These are phyloP conservation scores for Callionymus lyra DNA, from an alignment of 2,113 vertebrate genomes.

Conservation along the genomic window DNA sequence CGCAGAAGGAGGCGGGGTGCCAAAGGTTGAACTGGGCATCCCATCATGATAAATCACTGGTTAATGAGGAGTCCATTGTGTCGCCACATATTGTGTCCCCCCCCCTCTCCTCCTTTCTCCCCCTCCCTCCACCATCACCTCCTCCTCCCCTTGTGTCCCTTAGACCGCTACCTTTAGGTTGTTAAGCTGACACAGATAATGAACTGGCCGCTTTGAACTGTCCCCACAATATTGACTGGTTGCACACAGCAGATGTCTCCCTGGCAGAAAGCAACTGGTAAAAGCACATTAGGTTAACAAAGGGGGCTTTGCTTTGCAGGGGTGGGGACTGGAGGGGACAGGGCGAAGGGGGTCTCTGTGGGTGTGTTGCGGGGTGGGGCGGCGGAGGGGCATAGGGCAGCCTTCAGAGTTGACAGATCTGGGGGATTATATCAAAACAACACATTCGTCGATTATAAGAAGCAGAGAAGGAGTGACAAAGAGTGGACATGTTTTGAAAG, in stretches of 20 bases:
- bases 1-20: constrained; percentile 64
- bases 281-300: constrained; percentile 78
- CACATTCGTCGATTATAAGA: constrained; percentile 42
- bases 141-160: constrained; percentile 76
- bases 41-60: constrained; percentile 98
- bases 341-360: constrained; percentile 50
- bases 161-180: constrained; percentile 88
- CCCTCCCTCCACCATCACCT: constrained; percentile 22
- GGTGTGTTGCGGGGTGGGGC: constrained; percentile 38
- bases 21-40: constrained; percentile 95
- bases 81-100: constrained; percentile 67
- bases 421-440: constrained; percentile 60
- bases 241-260: constrained; percentile 93
- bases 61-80: constrained; percentile 94
- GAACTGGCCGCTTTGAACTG: constrained; percentile 92
- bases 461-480: constrained; percentile 25
- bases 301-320: constrained; percentile 61
- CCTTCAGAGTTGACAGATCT: constrained; percentile 59
- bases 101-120: constrained; percentile 5
- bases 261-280: constrained; percentile 72
- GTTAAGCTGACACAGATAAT: constrained; percentile 96
- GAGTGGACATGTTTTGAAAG: constrained; percentile 23
- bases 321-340: constrained; percentile 45
- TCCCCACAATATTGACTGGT: constrained; percentile 94
- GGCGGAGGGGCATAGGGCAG: constrained; percentile 41